phyloP scores from a whole-genome alignment of 2,888 invertebrate species.

The Rutpela maculata region DNA sequence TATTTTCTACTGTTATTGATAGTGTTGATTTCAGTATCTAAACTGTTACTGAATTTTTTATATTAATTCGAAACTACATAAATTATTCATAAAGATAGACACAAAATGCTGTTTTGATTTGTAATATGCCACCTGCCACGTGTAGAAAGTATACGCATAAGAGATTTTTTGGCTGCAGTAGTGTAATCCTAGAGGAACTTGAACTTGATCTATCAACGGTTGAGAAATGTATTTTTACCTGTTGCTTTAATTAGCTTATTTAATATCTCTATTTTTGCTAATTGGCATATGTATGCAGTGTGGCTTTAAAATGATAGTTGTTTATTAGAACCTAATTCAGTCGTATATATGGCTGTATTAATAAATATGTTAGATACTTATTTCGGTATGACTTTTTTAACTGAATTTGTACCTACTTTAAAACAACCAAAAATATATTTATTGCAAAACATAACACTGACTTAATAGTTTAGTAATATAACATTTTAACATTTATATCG shows the following conservation, averaged over 20 bases:
- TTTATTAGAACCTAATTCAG: neutral
- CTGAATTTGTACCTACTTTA: too few species aligned
- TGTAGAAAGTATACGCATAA: neutral
- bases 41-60: neutral
- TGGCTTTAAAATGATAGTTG: neutral
- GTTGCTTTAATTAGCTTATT: constrained; percentile 20
- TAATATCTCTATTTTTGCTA: constrained; percentile 11
- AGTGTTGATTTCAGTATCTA: too few species aligned
- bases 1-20: too few species aligned
- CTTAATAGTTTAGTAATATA: too few species aligned
- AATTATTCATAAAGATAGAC: constrained; percentile 1
- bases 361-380: neutral
- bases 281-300: constrained; percentile 10
- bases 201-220: constrained; percentile 35
- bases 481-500: too few species aligned
- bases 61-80: neutral
- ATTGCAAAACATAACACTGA: too few species aligned
- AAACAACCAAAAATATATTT: too few species aligned
- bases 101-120: neutral
- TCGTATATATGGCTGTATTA: too few species aligned
- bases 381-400: too few species aligned
- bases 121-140: constrained; percentile 5
- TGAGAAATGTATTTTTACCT: constrained; percentile 27
- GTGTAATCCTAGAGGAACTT: constrained; percentile 11
- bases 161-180: constrained; percentile 27